These are phyloP conservation scores for Umimayanthus chanpuru DNA, from an alignment of 92 coral and sea anemone genomes.

Conservation along the genomic window DNA sequence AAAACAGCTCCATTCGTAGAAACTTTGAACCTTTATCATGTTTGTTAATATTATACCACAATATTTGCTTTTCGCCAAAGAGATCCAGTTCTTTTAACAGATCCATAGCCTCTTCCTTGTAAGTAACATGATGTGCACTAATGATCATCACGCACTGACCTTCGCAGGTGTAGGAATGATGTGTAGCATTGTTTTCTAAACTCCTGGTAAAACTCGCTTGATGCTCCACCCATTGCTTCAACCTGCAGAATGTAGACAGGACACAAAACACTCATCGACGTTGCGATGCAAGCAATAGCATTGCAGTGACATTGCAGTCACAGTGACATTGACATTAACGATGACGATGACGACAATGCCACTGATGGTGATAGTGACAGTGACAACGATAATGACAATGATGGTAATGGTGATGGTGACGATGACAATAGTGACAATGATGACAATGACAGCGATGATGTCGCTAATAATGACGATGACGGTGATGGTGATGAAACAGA, in stretches of 20 bases:
- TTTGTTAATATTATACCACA: too few species aligned
- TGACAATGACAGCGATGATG: too few species aligned
- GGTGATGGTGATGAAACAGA: background rate
- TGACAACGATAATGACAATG: background rate
- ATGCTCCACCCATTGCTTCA: conserved; percentile 98
- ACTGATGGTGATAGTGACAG: background rate
- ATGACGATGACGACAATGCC: background rate
- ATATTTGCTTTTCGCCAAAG: too few species aligned
- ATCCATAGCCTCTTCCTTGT: too few species aligned
- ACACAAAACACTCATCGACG: background rate
- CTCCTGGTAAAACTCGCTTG: conserved; percentile 95
- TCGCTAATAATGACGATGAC: background rate
- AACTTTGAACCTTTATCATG: too few species aligned
- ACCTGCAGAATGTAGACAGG: conserved; percentile 55
- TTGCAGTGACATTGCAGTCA: background rate
- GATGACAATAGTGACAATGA: too few species aligned
- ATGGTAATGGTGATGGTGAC: background rate
- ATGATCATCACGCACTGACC: conserved; percentile 46
- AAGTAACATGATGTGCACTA: too few species aligned
- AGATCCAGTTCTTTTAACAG: too few species aligned
- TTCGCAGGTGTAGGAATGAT: conserved; percentile 88
- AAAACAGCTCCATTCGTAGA: too few species aligned
- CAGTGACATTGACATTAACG: background rate
- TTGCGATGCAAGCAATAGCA: background rate
- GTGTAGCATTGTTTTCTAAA: conserved; percentile 97